Conservation (phyloP, 64 coral and sea anemone species). For the Trachythela sp. region DNA sequence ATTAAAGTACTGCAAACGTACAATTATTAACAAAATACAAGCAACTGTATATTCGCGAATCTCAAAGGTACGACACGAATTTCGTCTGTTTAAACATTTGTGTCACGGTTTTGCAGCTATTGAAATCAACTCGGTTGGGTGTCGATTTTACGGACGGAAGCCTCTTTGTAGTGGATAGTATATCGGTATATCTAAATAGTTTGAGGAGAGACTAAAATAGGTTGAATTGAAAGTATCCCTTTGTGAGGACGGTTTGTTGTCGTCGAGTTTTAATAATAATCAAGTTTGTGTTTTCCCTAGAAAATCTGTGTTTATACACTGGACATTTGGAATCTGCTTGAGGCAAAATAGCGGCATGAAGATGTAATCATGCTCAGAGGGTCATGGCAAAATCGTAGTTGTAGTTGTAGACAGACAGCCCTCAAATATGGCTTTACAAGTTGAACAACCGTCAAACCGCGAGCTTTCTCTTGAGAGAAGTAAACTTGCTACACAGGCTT, state of each 20-base stretch:
- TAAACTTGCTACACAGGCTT: slow-evolving; percentile 72
- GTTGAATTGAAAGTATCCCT: not conserved
- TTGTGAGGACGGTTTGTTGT: not conserved
- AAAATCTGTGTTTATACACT: not conserved
- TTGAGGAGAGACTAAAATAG: not conserved
- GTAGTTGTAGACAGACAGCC: not conserved
- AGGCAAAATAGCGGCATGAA: not conserved
- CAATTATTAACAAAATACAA: not conserved
- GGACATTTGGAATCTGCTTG: not conserved
- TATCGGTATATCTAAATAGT: not conserved
- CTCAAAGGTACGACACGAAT: not conserved
- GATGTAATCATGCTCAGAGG: not conserved
- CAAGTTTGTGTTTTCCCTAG: not conserved
- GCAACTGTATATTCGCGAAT: not conserved
- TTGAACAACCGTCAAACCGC: not conserved
- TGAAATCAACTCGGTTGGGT: not conserved
- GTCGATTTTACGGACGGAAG: not conserved
- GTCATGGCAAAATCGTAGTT: not conserved
- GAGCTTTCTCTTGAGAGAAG: slow-evolving; percentile 69
- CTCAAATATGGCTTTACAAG: not conserved
- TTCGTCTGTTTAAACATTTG: not conserved
- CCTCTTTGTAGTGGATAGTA: not conserved
- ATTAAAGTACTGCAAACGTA: not conserved
- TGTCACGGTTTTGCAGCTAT: not conserved
- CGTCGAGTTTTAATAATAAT: too few species aligned